Evolutionary conservation across 2,797 vertebrate species (phyloP), one percentile per base, ranked within the genome.

Genomic region (Rhyacichthys aspro): DNA sequence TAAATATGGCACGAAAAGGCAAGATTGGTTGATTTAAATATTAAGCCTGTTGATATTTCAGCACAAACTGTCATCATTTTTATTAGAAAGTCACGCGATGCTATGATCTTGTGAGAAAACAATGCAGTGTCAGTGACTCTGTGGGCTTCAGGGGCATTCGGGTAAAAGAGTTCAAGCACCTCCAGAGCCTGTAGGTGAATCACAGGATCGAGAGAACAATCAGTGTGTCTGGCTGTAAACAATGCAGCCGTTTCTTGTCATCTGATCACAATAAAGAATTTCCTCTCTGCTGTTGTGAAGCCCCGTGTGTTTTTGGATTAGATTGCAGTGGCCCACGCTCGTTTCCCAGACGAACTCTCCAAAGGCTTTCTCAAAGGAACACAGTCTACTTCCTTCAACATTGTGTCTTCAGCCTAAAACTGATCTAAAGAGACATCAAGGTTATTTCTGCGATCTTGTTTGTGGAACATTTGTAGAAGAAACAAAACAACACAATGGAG

Each of bases 321-420:
- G 83, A 87, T 89, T 89, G 86, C 89, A 87, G 73, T 59, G 72
- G 85, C 88, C 88, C 81, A 89, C 88, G 62, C 86, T 78, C 67
- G 76, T 81, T 87, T 78, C 82, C 74, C 74, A 79, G 78, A 60
- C 70, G 70, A 78, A 84, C 84, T 85, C 85, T 81, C 39, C 67
- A 1, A 46, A 52, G 56, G 63, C 69, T 75, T 71, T 78, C 77
- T 72, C 72, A 85, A 84, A 86, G 65, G 70, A 84, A 67, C 70
- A 74, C 81, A 78, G 81, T 85, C 85, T 83, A 78, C 85, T 87
- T 86, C 81, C 81, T 77, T 65, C 55, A 78, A 79, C 78, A 77
- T 70, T 72, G 11, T 63, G 79, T 82, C 71, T 56, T 65, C 61
- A 64, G 65, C 71, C 69, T 43, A 43, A 59, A 68, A 59, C 53